Percentiles rank a stretch among this genome's conserved stretches.
Conservation (phyloP, 2,888 invertebrate genomes). For the Apotomis capreana region DNA sequence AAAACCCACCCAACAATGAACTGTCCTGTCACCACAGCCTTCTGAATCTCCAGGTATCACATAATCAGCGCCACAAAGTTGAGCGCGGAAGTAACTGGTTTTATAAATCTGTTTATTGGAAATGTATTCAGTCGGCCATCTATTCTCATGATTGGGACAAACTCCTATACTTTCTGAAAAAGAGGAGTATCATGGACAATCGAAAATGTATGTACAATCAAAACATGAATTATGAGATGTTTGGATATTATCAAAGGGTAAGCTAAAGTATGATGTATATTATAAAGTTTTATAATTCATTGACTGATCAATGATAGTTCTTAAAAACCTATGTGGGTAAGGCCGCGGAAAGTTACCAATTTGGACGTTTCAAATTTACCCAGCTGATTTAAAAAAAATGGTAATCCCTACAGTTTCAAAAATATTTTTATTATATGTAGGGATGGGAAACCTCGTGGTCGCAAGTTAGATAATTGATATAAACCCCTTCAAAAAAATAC, state of each 20-base stretch:
- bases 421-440: no score
- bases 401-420: no score
- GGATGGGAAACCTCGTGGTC: no score
- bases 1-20: slow-evolving; percentile 43
- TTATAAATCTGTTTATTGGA: slow-evolving; percentile 42
- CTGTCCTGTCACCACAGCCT: slow-evolving; percentile 15
- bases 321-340: no score
- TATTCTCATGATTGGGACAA: slow-evolving; percentile 74
- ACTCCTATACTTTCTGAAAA: slow-evolving; percentile 64
- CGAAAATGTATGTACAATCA: slow-evolving; percentile 42
- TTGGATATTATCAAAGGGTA: slow-evolving; percentile 61
- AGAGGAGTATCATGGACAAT: slow-evolving; percentile 66
- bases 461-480: no score
- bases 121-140: slow-evolving; percentile 58
- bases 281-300: no score
- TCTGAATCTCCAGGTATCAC: slow-evolving; percentile 3
- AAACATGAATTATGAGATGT: slow-evolving; percentile 45
- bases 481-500: no score
- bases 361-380: no score
- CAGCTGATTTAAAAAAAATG: no score
- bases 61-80: slow-evolving; percentile 26
- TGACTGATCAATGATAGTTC: no score
- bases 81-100: slow-evolving; percentile 44
- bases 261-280: slow-evolving; percentile 42
- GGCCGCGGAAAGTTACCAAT: no score